These are phyloP conservation scores for Poicephalus gulielmi DNA, from an alignment of 2,113 vertebrate species.

Conservation along the genomic window DNA sequence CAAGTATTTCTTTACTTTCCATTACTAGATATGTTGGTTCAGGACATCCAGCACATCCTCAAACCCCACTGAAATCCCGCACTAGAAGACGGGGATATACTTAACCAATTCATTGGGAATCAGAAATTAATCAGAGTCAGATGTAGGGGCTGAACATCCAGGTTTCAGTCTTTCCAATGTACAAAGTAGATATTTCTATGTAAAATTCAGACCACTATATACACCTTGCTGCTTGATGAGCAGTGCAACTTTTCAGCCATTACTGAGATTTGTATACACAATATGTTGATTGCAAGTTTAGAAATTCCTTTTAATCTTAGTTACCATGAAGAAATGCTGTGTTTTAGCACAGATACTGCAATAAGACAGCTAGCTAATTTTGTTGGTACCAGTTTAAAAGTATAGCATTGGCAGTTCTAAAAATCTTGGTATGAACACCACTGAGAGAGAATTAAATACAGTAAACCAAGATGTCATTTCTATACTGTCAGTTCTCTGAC, in stretches of 20 bases:
- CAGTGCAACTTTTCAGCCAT: not conserved
- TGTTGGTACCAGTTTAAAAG: not conserved
- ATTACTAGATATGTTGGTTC: not conserved
- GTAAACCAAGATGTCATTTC: not conserved
- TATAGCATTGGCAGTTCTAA: not conserved
- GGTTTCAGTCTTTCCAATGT: not conserved
- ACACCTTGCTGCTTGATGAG: not conserved
- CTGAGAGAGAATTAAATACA: not conserved
- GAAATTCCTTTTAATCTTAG: not conserved
- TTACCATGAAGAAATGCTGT: not conserved
- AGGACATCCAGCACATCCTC: not conserved
- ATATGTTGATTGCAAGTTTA: not conserved
- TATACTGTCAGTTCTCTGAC: not conserved
- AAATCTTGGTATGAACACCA: not conserved
- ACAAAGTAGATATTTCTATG: not conserved
- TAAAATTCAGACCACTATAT: not conserved
- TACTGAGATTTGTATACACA: not conserved
- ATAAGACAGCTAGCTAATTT: not conserved
- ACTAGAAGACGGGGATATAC: not conserved
- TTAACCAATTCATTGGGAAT: fast-evolving
- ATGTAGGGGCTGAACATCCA: not conserved
- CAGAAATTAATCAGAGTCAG: not conserved
- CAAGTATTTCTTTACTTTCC: not conserved
- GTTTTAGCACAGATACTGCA: not conserved
- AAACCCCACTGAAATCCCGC: not conserved